These are phyloP conservation scores for Eucriotettix oculatus DNA, from an alignment of 2,888 invertebrate genomes.

Conservation along the genomic window DNA sequence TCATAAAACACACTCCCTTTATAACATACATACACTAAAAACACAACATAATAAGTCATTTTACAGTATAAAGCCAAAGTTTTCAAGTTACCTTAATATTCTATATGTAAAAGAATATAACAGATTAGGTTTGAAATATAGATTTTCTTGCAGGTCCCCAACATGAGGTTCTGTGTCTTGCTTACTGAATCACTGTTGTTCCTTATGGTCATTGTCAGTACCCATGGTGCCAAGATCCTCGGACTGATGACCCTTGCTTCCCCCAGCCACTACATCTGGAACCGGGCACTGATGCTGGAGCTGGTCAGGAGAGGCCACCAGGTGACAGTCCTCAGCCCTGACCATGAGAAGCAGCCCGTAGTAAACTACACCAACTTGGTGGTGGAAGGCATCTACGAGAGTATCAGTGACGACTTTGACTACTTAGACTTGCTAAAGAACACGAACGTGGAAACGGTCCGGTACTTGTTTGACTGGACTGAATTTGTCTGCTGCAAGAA, in stretches of 20 bases:
- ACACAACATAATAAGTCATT: no score
- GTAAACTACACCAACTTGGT: slow-evolving; percentile 7
- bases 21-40: no score
- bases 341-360: slow-evolving; percentile 6
- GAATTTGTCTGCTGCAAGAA: background rate
- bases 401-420: background rate
- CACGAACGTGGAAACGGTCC: background rate
- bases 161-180: background rate
- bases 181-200: background rate
- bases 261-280: slow-evolving; percentile 11
- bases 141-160: no score
- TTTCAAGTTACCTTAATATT: no score
- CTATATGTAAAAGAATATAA: no score
- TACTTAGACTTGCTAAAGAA: background rate
- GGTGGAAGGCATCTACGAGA: slow-evolving; percentile 7
- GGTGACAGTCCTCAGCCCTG: slow-evolving; percentile 9
- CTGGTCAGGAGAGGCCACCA: slow-evolving; percentile 9
- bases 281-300: slow-evolving; percentile 4
- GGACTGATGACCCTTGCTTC: slow-evolving; percentile 8
- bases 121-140: no score
- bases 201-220: background rate
- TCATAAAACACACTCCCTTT: no score
- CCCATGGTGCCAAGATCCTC: slow-evolving; percentile 5
- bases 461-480: background rate
- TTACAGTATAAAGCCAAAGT: no score